phyloP scores from a whole-genome alignment of 2,113 vertebrate species.

The Ardeotis arabs region DNA sequence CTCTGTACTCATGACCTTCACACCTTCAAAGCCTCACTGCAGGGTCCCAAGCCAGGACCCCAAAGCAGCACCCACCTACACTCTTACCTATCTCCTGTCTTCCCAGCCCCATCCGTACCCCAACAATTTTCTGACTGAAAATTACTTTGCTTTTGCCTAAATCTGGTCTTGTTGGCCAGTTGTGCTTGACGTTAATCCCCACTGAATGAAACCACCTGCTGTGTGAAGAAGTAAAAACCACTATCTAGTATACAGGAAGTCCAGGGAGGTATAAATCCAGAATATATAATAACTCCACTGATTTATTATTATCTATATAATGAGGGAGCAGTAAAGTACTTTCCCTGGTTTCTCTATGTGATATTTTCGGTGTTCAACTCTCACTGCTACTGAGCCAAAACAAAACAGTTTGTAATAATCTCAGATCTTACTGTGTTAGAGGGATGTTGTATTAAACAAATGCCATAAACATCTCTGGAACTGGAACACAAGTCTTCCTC shows the following conservation, averaged over 20 bases:
- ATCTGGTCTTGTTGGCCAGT: not conserved
- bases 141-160: not conserved
- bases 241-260: not conserved
- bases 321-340: not conserved
- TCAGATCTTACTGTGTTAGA: not conserved
- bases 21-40: not conserved
- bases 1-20: not conserved
- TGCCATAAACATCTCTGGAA: not conserved
- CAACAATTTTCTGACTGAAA: not conserved
- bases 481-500: not conserved
- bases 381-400: not conserved
- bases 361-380: not conserved
- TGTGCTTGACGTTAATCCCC: not conserved
- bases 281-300: not conserved
- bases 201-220: not conserved
- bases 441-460: not conserved
- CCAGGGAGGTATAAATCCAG: not conserved
- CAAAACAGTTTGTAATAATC: not conserved
- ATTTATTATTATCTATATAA: not conserved
- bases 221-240: not conserved
- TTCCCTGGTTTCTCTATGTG: not conserved
- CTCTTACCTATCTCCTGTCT: not conserved
- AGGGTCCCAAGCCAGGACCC: not conserved
- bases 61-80: not conserved
- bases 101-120: accelerated